phyloP scores from a whole-genome alignment of 2,888 invertebrate genomes.

The Leptinotarsa haldemani region DNA sequence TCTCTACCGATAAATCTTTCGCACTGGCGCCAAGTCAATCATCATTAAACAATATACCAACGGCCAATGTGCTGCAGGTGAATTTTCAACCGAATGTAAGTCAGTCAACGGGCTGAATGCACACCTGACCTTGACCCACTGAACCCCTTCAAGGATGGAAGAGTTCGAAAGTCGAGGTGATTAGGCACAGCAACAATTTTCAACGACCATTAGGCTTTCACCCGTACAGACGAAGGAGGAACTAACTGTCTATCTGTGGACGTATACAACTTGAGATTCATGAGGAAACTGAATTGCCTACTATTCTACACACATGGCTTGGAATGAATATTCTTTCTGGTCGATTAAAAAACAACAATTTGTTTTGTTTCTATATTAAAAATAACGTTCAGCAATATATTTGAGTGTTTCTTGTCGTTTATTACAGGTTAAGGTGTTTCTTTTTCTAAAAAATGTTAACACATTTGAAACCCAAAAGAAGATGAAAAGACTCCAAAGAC shows the following conservation, averaged over 20 bases:
- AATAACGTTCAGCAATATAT: too few relatives aligned
- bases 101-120: conserved; percentile 28
- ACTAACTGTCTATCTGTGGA: too few relatives aligned
- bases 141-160: conserved; percentile 45
- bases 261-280: too few relatives aligned
- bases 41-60: conserved; percentile 5
- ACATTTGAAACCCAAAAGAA: too few relatives aligned
- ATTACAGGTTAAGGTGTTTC: too few relatives aligned
- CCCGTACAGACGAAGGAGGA: not conserved
- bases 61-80: not conserved
- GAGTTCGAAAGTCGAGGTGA: conserved; percentile 40
- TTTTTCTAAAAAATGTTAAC: too few relatives aligned
- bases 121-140: conserved; percentile 46
- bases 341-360: too few relatives aligned
- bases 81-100: conserved; percentile 12
- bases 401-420: too few relatives aligned
- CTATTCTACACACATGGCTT: too few relatives aligned
- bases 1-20: not conserved
- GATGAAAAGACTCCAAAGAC: too few relatives aligned
- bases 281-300: not conserved
- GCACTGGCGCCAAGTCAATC: conserved; percentile 8
- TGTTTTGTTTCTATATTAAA: too few relatives aligned
- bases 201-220: conserved; percentile 36
- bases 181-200: conserved; percentile 32
- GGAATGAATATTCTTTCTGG: too few relatives aligned